Base-by-base conservation (phyloP, 2,888 invertebrate genomes). In the Drosophila lacicola region DNA sequence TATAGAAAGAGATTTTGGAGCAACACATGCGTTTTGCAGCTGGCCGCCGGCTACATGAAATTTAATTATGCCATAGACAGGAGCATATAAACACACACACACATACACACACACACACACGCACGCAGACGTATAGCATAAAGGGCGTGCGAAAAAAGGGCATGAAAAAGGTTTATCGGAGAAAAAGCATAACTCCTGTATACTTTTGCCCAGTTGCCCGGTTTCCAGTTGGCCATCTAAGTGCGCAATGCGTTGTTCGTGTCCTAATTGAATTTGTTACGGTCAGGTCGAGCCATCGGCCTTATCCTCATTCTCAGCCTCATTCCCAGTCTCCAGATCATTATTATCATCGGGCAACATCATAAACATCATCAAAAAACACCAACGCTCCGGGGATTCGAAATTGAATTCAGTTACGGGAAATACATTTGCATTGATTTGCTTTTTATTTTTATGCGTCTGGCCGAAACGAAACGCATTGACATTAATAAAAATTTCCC, bases 401-500 rank as follows among this genome's bases (percentile, higher is more conserved):
- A 85, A 85, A 85, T 85, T 89, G 89, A 85, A 89, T 85, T 87
- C 83, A 69, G 79, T 81, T 83, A 87, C 67, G 89, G 84, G 79
- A 89, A 88, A 88, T 84, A 84, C 88, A 88, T 89, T 85, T 85
- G 83, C 89, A 85, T 85, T 89, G 85, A 89, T 85, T 89, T 85
- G 87, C 69, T 68, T 88, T 75, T 84, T 79, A 76, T 82, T 87
- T 81, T 82, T 77, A 82, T 84, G 71, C 70, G 86, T 86, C 83
- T 80, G 74, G 82, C 58, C 82, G 70, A 69, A 71, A 62, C 61
- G 70, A 65, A 79, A 78, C 78, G 82, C 80, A 88, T 86, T 83
- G 79, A 71, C 90, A 89, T 90, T 88, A 86, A 89, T 86, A 86
- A 86, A 89, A 86, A 88, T 89, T 89, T 88, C 87, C 87, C 84